Percentiles rank a stretch among this genome's conserved stretches.
These are phyloP conservation scores for Zaprionus africanus DNA, from an alignment of 1,140 invertebrate genomes.

Conservation along the genomic window DNA sequence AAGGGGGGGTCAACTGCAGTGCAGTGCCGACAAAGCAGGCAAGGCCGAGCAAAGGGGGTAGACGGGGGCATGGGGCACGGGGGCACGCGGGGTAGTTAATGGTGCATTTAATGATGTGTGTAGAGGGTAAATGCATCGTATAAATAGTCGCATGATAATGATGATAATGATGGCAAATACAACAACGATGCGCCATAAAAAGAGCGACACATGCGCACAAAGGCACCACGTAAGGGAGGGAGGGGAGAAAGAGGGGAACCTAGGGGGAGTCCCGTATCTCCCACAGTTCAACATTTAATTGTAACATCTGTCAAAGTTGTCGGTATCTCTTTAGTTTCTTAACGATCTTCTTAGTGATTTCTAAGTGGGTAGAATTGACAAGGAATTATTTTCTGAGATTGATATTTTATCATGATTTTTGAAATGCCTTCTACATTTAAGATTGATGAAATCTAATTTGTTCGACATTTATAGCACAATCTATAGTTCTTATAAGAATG, in stretches of 20 bases:
- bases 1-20: constrained; percentile 4
- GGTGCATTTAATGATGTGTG: constrained; percentile 48
- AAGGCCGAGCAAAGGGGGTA: not conserved
- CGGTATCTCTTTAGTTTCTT: not conserved
- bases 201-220: not conserved
- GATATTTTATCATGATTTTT: not conserved
- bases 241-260: not conserved
- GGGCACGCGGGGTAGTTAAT: constrained; percentile 6
- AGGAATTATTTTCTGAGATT: not conserved
- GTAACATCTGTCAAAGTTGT: not conserved
- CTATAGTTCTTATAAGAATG: too few species aligned
- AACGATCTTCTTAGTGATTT: not conserved
- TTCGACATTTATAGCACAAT: too few species aligned
- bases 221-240: not conserved
- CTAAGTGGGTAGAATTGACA: not conserved
- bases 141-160: constrained; percentile 28
- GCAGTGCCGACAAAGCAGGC: constrained; percentile 59
- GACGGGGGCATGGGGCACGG: not conserved
- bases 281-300: not conserved
- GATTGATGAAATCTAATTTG: too few species aligned
- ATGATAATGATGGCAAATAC: constrained; percentile 46
- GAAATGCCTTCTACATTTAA: not conserved
- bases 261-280: not conserved
- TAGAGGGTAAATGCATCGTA: constrained; percentile 15
- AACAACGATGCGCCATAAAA: constrained; percentile 16